Evolutionary conservation across 2,888 invertebrate species (phyloP), one percentile per base, ranked within the genome.

Genomic region (Lottia gigantea): DNA sequence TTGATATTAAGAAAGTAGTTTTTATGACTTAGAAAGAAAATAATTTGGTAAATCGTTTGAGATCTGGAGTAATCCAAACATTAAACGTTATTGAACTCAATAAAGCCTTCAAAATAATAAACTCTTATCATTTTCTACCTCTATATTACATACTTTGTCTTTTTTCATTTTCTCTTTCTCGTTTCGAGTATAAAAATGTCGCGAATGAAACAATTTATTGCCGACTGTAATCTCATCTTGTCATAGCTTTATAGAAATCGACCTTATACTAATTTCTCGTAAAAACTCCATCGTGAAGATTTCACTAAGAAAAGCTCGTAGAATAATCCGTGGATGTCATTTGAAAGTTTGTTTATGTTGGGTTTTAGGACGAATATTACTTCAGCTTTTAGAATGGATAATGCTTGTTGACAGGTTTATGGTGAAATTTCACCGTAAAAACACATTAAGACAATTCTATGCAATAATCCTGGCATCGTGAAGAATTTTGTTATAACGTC

Each of bases 351-450:
- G 55, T 55, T 55, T 55, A 55, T 55, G 55, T 55, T 23, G 1
- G 12, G 55, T 11, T 19, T 55, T 55, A 55, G 19, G 55, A 55
- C 55, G 55, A 55, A 55, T 55, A 55, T 55, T 23, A 19, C 55
- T 55, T 55, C 55, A 11, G 55, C 55, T 55, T 55, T 55, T 55
- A 55, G 23, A 55, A 23, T 55, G 19, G 23, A 55, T 55, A 55
- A 23, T 23, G 15, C 19, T 12, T 2, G 12, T 19, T 55, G 55
- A 55, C 55, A 55, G 19, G 14, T 55, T 55, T 55, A 55, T 55
- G 55, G 55, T 8, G 19, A 55, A 23, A 23, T 55, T 4, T 14
- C 55, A 55, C 23, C 19, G 55, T 55, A 23, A 23, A 23, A 55
- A 55, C 19, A 16, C 55, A 55, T 55, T 55, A 55, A 14, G 55